A percentile compares a stretch with the other conserved stretches of the same genome.
phyloP scores from a whole-genome alignment of 2,797 vertebrate species.

The Hapalemur alaotrensis region DNA sequence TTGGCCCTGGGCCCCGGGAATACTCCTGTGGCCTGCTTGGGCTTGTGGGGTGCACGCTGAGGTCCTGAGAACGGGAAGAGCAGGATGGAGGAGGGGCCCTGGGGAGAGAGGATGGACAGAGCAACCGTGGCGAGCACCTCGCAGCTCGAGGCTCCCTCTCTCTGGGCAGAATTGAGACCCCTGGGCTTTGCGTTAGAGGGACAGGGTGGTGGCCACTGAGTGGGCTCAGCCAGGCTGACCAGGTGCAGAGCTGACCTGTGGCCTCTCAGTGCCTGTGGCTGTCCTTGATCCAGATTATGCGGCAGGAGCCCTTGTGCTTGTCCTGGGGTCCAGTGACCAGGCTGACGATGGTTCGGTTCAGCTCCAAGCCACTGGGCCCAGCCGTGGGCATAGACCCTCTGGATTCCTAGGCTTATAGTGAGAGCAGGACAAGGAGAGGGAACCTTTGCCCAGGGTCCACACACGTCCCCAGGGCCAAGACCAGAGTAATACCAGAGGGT shows the following conservation, averaged over 20 bases:
- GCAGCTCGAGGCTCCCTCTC: neutral
- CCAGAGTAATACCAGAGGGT: neutral
- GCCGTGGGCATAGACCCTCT: neutral
- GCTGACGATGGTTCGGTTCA: neutral
- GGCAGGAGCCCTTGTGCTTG: neutral
- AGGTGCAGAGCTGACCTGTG: neutral
- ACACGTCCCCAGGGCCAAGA: neutral
- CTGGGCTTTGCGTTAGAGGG: neutral
- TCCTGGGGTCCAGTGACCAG: neutral
- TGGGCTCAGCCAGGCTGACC: neutral
- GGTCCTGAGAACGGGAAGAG: neutral
- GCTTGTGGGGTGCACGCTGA: neutral
- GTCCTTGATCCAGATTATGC: neutral
- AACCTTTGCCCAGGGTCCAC: neutral
- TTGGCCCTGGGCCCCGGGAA: neutral
- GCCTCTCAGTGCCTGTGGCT: neutral
- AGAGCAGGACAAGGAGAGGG: neutral
- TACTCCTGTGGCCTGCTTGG: rapidly evolving
- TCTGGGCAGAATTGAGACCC: neutral
- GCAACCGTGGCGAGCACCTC: rapidly evolving
- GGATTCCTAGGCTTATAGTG: neutral
- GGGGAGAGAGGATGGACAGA: no score
- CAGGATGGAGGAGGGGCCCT: neutral
- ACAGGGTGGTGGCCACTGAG: neutral
- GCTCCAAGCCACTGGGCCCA: neutral